These are phyloP conservation scores for Lindbergichthys nudifrons DNA, from an alignment of 2,797 vertebrate genomes.

Conservation along the genomic window DNA sequence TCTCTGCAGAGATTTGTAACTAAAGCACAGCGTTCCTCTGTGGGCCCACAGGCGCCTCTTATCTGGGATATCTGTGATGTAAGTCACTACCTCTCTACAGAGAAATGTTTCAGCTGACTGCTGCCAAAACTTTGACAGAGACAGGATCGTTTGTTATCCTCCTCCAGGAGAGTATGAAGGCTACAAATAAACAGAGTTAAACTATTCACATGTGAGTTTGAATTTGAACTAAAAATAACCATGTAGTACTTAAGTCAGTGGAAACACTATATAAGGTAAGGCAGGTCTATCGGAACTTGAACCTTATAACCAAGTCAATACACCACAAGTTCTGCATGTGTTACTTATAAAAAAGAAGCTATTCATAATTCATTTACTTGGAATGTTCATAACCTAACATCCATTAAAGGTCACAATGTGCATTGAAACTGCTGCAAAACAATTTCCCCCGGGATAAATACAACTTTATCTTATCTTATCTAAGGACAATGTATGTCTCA, in stretches of 20 bases:
- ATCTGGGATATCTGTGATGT: slow-evolving; percentile 71
- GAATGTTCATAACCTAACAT: neutral
- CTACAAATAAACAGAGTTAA: slow-evolving; percentile 62
- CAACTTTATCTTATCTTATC: neutral
- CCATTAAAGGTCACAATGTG: neutral
- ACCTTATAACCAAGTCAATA: slow-evolving; percentile 29
- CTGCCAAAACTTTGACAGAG: slow-evolving; percentile 63
- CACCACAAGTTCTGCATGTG: slow-evolving; percentile 31
- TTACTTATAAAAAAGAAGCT: slow-evolving; percentile 36
- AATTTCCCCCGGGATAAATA: neutral
- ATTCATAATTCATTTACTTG: slow-evolving; percentile 28
- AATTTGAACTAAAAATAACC: slow-evolving; percentile 80
- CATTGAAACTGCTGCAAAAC: neutral
- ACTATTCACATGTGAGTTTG: slow-evolving; percentile 63
- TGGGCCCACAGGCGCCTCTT: slow-evolving; percentile 63
- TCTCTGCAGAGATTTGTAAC: no score
- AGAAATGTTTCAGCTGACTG: slow-evolving; percentile 63
- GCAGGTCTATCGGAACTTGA: slow-evolving; percentile 42
- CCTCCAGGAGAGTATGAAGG: slow-evolving; percentile 43
- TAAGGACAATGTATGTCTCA: neutral
- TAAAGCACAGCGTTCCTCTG: slow-evolving; percentile 31
- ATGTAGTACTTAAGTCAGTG: slow-evolving; percentile 65
- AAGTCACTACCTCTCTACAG: slow-evolving; percentile 68
- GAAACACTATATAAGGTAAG: slow-evolving; percentile 81
- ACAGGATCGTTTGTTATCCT: slow-evolving; percentile 57